Evolutionary conservation across 2,888 invertebrate genomes (phyloP).

Genomic region (Cepaea hortensis): DNA sequence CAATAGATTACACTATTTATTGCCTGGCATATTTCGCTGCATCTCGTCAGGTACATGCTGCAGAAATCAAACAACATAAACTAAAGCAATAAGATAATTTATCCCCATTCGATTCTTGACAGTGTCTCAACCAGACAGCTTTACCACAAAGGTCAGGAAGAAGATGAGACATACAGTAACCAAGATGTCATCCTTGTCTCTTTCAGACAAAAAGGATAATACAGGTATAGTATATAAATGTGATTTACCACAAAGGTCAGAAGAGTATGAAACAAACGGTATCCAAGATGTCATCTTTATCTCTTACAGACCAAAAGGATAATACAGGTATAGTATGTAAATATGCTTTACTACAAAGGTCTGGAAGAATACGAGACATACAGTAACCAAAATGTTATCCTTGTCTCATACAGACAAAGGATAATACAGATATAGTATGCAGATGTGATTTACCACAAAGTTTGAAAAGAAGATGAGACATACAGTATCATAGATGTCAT

Average conservation of each 20-base stretch:
- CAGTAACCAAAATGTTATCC: constrained; percentile 56
- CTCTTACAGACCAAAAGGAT: constrained; percentile 50
- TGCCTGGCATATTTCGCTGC: too few relatives aligned
- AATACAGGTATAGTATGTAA: constrained; percentile 43
- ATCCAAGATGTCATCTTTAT: constrained; percentile 56
- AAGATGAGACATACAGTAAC: constrained; percentile 52
- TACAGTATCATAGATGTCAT: constrained; percentile 57
- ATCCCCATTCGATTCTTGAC: not conserved
- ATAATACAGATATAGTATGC: constrained; percentile 44
- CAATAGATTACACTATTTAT: too few relatives aligned
- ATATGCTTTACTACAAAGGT: constrained; percentile 50
- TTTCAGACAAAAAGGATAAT: constrained; percentile 51
- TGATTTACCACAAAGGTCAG: constrained; percentile 50
- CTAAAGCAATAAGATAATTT: too few relatives aligned
- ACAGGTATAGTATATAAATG: constrained; percentile 37
- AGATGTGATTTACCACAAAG: constrained; percentile 47
- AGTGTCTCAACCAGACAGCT: constrained; percentile 51
- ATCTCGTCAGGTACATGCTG: too few relatives aligned
- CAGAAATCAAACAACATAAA: too few relatives aligned
- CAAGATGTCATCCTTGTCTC: constrained; percentile 56
- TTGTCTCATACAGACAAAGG: constrained; percentile 53
- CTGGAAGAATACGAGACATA: constrained; percentile 46
- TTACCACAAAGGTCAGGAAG: constrained; percentile 52
- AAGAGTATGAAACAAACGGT: constrained; percentile 50
- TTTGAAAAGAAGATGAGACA: constrained; percentile 45